Base-by-base conservation (phyloP, 2,797 vertebrate species). In the Anguilla obscura region DNA sequence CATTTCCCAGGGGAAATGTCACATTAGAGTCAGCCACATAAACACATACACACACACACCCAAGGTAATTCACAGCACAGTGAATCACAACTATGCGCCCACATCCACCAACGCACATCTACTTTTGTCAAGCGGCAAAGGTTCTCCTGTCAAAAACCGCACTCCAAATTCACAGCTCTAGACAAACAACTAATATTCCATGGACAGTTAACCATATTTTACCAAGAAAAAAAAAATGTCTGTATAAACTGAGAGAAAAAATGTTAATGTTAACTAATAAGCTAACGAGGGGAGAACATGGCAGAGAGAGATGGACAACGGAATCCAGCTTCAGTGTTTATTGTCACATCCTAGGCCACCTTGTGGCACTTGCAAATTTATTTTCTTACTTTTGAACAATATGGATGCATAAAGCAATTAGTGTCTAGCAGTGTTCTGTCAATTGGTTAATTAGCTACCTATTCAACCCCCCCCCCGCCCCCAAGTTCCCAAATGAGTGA, bases 1-100 rank as follows among this genome's bases (percentile, higher is more conserved):
- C 63, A 88, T 92, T 89, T 91, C 92, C 88, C 89, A 71, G 90
- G 91, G 92, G 93, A 90, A 85, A 88, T 10, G 48, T 52, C 90
- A 89, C 48, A 54, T 93, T 90, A 91, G 90, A 89, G 80, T 84
- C 90, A 90, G 89, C 30, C 40, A 86, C 84, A 27, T n/a, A 27
- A 0, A 27, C 63, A 69, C 63, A 3, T 21, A 76, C 71, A 76
- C 74, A 45, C 74, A 36, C 1, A 40, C 9, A 36, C 40, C 74
- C 16, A 76, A 40, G 33, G 74, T 79, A 45, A 71, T 71, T 79
- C 74, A 79, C 74, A 79, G 69, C 27, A 10, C 69, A 30, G 27
- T 71, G 27, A 71, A 71, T 71, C 69, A 71, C 69, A 66, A 66
- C 3, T n/a, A 71, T 10, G 27, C 27, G 10, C 69, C 69, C 36